Evolutionary conservation across 2,113 vertebrate genomes (phyloP), one percentile per base, ranked within the genome.

Genomic region (Malurus alboscapulatus): DNA sequence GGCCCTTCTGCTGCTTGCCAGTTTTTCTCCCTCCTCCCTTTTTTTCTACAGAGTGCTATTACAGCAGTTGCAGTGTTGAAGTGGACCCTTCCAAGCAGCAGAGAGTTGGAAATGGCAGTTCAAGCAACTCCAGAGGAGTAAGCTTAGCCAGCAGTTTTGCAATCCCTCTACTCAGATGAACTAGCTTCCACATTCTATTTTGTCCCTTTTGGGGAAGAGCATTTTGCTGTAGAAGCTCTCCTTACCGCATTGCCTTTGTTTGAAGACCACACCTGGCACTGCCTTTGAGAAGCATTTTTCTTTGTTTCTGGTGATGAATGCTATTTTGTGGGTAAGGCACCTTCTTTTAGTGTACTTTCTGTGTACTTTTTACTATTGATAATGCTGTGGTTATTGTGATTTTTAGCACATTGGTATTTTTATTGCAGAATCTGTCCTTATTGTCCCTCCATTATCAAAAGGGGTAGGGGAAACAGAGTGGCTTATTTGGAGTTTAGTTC

Each of bases 91-190:
- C 30, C 30, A 58, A 42, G 25, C 17, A n/a, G 20, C 13, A 34
- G 24, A 51, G 30, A 17, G 6, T 7, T 42, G 30, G 51, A 42
- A 44, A 51, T 0, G 0, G 16, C 19, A 66, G 16, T 9, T 66
- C 51, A 42, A 75, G 44, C 12, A 50, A 42, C 20, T 20, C 30
- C 59, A 85, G 24, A 42, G 42, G 19, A 25, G 44, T 2, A 4
- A 67, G 25, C 20, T 30, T 30, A 42, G 44, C 13, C 44, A 42
- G 34, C 29, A 84, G 10, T 25, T 66, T 25, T 15, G 66, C 13
- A 66, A 20, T 24, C 24, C 34, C 25, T 66, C 25, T 66, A 25
- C 34, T 12, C 19, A 48, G 12, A 57, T 29, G 8, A 66, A 57
- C 16, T 42, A 29, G 8, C 24, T 57, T 34, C 34, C 44, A 50